Conservation (phyloP, 2,888 invertebrate species). For the Atethmia centrago region DNA sequence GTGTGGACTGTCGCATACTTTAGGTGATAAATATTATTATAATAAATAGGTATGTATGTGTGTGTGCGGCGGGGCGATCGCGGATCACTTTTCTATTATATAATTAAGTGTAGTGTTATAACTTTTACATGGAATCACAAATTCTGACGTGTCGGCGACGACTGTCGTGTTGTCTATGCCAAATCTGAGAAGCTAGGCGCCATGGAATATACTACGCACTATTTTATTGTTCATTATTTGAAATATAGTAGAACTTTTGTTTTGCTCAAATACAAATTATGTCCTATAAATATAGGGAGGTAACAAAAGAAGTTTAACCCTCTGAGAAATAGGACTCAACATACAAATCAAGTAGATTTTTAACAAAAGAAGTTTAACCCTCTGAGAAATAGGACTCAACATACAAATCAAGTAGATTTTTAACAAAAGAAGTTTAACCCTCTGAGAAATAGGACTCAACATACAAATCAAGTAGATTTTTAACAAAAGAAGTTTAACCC, state of each 20-base stretch:
- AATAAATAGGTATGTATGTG: constrained; percentile 68
- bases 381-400: constrained; percentile 10
- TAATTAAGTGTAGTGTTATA: constrained; percentile 88
- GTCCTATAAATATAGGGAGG: constrained; percentile 41
- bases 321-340: constrained; percentile 10
- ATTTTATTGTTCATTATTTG: constrained; percentile 50
- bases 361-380: constrained; percentile 32
- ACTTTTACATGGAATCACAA: constrained; percentile 89
- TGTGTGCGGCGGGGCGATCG: constrained; percentile 83
- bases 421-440: constrained; percentile 32
- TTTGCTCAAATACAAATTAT: constrained; percentile 65
- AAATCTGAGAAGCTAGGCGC: constrained; percentile 56
- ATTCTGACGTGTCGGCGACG: constrained; percentile 77
- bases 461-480: constrained; percentile 27
- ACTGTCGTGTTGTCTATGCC: constrained; percentile 75
- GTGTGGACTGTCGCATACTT: constrained; percentile 74
- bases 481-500: constrained; percentile 32
- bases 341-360: constrained; percentile 27
- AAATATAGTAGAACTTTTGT: constrained; percentile 56
- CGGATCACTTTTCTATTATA: constrained; percentile 80
- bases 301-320: constrained; percentile 32
- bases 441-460: constrained; percentile 10
- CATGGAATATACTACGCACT: constrained; percentile 53
- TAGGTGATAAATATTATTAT: constrained; percentile 75
- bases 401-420: constrained; percentile 27